These are phyloP conservation scores for Notamacropus eugenii DNA, from an alignment of 2,797 vertebrate species.

Conservation along the genomic window DNA sequence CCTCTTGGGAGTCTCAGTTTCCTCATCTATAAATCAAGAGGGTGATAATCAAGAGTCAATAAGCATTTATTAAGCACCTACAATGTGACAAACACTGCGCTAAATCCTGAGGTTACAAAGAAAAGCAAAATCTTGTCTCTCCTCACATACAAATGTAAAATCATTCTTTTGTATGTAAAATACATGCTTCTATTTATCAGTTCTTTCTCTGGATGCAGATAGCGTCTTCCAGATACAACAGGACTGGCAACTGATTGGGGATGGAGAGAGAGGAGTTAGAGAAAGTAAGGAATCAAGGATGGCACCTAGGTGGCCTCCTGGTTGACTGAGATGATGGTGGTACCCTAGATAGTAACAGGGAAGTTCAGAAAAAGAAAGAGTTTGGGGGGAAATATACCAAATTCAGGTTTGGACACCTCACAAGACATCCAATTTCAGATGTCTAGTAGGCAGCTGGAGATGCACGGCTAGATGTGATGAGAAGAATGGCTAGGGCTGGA, in stretches of 20 bases:
- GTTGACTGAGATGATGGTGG: background rate
- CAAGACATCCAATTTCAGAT: background rate
- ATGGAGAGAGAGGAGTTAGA: background rate
- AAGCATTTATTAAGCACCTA: background rate
- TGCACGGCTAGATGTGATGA: background rate
- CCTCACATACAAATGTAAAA: background rate
- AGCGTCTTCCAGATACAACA: background rate
- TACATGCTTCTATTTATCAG: background rate
- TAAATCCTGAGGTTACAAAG: background rate
- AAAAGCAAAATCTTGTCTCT: background rate
- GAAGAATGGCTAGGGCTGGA: background rate
- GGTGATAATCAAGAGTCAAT: background rate
- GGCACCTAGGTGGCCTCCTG: background rate
- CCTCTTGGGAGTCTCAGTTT: background rate
- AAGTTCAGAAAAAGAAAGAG: background rate
- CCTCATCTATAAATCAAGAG: background rate
- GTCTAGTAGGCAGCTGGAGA: background rate
- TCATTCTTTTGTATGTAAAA: no score
- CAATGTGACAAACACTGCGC: background rate
- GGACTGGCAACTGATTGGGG: background rate
- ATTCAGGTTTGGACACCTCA: background rate
- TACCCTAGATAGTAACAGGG: background rate
- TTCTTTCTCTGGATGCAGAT: background rate
- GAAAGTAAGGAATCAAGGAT: background rate
- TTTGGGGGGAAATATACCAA: background rate